Conservation (phyloP, 2,888 invertebrate genomes). For the Artemia sp. region DNA sequence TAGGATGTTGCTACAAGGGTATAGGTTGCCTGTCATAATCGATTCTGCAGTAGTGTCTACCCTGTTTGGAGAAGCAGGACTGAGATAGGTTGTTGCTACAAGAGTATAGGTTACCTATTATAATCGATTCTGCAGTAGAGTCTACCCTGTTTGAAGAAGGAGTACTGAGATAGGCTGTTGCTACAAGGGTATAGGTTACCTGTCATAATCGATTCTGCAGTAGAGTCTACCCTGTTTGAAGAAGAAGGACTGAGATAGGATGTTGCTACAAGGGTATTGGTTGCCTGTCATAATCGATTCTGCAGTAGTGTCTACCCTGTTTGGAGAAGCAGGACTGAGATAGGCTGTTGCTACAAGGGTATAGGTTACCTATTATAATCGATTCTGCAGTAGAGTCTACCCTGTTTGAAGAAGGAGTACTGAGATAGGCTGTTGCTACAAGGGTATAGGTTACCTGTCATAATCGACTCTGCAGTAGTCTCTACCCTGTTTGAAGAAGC, state of each 20-base stretch:
- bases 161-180: conserved; percentile 70
- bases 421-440: no score
- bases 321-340: no score
- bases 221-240: conserved; percentile 30
- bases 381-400: conserved; percentile 76
- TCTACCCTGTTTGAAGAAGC: conserved; percentile 82
- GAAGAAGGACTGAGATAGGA: no score
- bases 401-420: no score
- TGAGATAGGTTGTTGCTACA: conserved; percentile 76
- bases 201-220: no score
- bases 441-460: conserved; percentile 42
- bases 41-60: conserved; percentile 85
- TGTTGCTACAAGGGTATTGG: no score
- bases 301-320: conserved; percentile 66
- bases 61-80: conserved; percentile 84
- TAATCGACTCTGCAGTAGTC: conserved; percentile 94
- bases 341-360: conserved; percentile 43
- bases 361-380: no score
- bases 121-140: conserved; percentile 94
- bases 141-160: conserved; percentile 82
- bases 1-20: conserved; percentile 59
- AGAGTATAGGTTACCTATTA: conserved; percentile 42
- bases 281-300: conserved; percentile 76
- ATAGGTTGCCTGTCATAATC: conserved; percentile 62
- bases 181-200: conserved; percentile 42